phyloP scores from a whole-genome alignment of 1,140 invertebrate genomes.

The Polypedilum pembai region DNA sequence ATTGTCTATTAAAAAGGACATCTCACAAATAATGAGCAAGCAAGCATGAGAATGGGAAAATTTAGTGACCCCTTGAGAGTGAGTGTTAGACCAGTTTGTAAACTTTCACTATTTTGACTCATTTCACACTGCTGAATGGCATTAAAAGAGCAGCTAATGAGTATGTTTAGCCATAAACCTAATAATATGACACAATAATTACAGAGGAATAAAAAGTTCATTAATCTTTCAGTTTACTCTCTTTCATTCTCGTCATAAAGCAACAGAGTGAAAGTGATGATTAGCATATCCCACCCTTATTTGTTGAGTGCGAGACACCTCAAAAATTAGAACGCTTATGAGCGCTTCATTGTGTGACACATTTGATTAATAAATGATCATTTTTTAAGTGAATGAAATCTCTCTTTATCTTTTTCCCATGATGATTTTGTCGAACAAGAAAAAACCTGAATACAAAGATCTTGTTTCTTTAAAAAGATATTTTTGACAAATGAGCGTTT shows the following conservation, averaged over 20 bases:
- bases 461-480: not conserved
- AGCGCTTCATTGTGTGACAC: not conserved
- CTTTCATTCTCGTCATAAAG: not conserved
- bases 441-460: not conserved
- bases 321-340: not conserved
- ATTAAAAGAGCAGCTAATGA: conserved; percentile 12
- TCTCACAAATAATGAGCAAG: not conserved
- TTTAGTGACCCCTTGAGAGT: conserved; percentile 22
- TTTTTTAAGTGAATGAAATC: not conserved
- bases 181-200: conserved; percentile 26
- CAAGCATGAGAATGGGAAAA: not conserved
- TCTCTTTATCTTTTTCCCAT: not conserved
- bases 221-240: conserved; percentile 23
- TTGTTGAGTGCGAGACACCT: not conserved
- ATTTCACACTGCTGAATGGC: not conserved
- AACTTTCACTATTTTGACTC: not conserved
- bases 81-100: not conserved
- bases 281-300: conserved; percentile 16
- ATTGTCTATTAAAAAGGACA: too few relatives aligned
- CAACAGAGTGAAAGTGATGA: not conserved
- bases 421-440: not conserved
- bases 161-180: conserved; percentile 20
- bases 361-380: conserved; percentile 19
- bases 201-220: conserved; percentile 24
- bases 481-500: not conserved